These are phyloP conservation scores for Lagocephalus sceleratus DNA, from an alignment of 2,797 vertebrate genomes.

Conservation along the genomic window DNA sequence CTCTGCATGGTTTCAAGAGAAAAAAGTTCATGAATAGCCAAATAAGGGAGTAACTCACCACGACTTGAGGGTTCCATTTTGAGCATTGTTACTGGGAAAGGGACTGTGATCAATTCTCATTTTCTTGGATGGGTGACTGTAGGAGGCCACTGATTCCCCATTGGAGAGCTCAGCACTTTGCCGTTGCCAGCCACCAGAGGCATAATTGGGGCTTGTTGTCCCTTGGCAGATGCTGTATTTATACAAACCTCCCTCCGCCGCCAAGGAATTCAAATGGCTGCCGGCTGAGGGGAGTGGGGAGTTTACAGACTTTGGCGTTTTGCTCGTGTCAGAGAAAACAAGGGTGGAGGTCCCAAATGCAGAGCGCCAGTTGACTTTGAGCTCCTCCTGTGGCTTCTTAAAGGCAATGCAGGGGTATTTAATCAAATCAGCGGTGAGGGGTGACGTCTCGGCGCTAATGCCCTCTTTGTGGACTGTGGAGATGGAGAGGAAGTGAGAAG, in stretches of 20 bases:
- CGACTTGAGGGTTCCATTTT: slow-evolving; percentile 47
- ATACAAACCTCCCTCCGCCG: slow-evolving; percentile 57
- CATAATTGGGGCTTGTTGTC: slow-evolving; percentile 74
- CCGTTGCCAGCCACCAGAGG: slow-evolving; percentile 72
- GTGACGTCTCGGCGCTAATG: slow-evolving; percentile 53
- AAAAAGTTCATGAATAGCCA: slow-evolving; percentile 51
- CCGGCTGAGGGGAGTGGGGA: slow-evolving; percentile 50
- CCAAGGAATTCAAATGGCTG: slow-evolving; percentile 69
- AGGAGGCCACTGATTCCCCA: slow-evolving; percentile 69
- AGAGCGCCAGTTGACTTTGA: slow-evolving; percentile 88
- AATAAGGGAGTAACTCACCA: slow-evolving; percentile 61
- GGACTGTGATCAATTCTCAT: slow-evolving; percentile 79
- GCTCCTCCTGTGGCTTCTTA: slow-evolving; percentile 78
- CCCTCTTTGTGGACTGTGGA: slow-evolving; percentile 67
- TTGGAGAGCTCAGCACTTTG: slow-evolving; percentile 60
- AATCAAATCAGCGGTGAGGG: slow-evolving; percentile 71
- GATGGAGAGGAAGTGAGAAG: slow-evolving; percentile 41
- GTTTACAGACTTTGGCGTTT: slow-evolving; percentile 57
- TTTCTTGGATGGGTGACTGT: slow-evolving; percentile 84
- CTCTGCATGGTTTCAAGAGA: slow-evolving; percentile 60
- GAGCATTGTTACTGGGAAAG: slow-evolving; percentile 61
- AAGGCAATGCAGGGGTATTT: slow-evolving; percentile 88
- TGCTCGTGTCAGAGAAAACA: slow-evolving; percentile 83
- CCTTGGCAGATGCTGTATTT: slow-evolving; percentile 62
- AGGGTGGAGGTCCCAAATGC: slow-evolving; percentile 87